phyloP scores from a whole-genome alignment of 2,113 vertebrate genomes.

The Microtus montanus region DNA sequence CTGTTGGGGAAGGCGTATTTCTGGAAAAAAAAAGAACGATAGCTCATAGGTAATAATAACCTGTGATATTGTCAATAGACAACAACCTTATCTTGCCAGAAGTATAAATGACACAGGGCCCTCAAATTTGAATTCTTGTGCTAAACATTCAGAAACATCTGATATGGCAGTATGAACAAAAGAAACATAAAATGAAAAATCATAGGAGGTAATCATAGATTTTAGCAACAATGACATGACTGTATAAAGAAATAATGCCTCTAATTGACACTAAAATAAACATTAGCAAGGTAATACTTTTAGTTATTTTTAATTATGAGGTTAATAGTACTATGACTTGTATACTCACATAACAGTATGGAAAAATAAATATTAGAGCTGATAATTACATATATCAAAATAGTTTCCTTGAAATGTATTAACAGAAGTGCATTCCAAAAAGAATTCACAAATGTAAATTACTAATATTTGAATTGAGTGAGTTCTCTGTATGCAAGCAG shows the following conservation, averaged over 20 bases:
- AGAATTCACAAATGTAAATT: background rate
- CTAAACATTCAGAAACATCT: background rate
- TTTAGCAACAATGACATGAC: background rate
- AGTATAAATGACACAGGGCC: background rate
- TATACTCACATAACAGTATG: background rate
- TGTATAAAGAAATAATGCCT: background rate
- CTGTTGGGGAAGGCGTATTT: background rate
- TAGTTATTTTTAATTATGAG: background rate
- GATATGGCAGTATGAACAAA: background rate
- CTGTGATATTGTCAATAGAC: background rate
- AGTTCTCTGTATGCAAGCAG: background rate
- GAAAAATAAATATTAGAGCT: background rate
- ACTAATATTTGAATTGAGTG: background rate
- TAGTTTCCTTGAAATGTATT: background rate
- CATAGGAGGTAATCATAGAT: background rate
- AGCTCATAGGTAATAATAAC: background rate
- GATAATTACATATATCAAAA: background rate
- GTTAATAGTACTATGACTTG: background rate
- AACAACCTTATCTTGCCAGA: no score
- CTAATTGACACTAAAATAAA: background rate
- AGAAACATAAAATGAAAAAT: background rate
- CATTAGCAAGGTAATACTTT: background rate
- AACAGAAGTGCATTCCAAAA: background rate
- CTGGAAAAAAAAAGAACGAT: no score
- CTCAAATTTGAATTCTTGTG: background rate